Evolutionary conservation across 1,140 invertebrate genomes (phyloP), one percentile per base, ranked within the genome.

Genomic region (Bathynomus jamesi): DNA sequence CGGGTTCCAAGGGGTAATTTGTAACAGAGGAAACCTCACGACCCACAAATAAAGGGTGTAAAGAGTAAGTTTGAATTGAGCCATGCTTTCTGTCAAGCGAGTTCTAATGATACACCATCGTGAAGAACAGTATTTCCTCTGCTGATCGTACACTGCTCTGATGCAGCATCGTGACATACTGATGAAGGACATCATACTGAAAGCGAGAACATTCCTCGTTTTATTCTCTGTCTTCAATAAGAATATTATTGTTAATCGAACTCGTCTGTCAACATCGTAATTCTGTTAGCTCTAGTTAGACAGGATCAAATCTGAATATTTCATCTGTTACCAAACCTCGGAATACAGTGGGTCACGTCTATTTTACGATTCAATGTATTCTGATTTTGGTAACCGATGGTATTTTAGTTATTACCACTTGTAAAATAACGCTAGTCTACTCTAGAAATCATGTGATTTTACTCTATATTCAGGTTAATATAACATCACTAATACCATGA

Each of bases 141-240:
- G 74, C 28, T 90, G 85, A 24, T 86, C 83, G 79, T 90, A 91
- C 17, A 93, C 86, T 10, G 89, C 90, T 64, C 87, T 83, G 2
- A 93, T 84, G 81, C 94, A 96, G 79, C 89, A 94, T 78, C 88
- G 87, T 17, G 93, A 92, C 94, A 97, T 96, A 27, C 91, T 89
- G 77, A 92, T 86, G 78, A 96, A 95, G 0, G 92, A 91, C 13
- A 88, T 88, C 88, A 90, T 91, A 76, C 84, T 84, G 67, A 61
- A 79, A 79, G 62, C 63, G 72, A 78, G 75, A 67, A 74, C 67
- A 68, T 75, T 4, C 25, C 25, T 3, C 25, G 25, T 3, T 3
- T 4, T 28, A 28, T 10, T 3, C 25, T 29, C 25, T 27, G 7
- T 67, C 70, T 21, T 63, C 46, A 76, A 4, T 62, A 68, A 68